These are phyloP conservation scores for Masnerella sp. DNA, from an alignment of 2,888 invertebrate genomes.

Conservation along the genomic window DNA sequence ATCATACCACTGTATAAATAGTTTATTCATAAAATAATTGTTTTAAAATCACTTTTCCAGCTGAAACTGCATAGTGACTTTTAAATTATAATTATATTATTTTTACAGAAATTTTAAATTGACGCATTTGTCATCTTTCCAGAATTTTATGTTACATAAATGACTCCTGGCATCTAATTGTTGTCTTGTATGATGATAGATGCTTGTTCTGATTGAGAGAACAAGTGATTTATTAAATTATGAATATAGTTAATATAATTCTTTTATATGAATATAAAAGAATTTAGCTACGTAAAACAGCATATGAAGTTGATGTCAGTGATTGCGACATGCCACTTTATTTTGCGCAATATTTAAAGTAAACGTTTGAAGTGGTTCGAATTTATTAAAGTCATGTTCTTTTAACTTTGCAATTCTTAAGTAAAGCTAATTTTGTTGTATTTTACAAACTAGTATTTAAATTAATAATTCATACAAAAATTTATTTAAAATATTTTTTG, in stretches of 20 bases:
- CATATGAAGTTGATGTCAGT: background rate
- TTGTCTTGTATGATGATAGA: conserved; percentile 6
- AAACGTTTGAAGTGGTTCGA: no score
- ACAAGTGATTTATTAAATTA: conserved; percentile 20
- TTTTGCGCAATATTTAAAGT: no score
- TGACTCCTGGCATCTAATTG: conserved; percentile 18
- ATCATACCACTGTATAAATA: no score
- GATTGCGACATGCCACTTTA: background rate
- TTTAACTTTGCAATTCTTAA: no score
- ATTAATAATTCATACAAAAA: no score
- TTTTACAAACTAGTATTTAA: no score
- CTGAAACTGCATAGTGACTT: background rate
- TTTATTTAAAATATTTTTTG: no score
- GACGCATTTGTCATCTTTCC: conserved; percentile 33
- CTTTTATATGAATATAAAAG: conserved; percentile 5
- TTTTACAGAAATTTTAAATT: conserved; percentile 5
- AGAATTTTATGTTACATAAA: conserved; percentile 22
- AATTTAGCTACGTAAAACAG: background rate
- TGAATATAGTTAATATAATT: conserved; percentile 10
- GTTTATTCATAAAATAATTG: background rate
- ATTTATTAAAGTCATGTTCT: no score
- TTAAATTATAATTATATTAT: background rate
- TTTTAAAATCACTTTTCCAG: background rate
- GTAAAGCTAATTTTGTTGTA: no score
- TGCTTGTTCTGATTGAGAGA: conserved; percentile 18